Evolutionary conservation across 2,888 invertebrate species (phyloP).

Genomic region (Cheilosia vernalis): DNA sequence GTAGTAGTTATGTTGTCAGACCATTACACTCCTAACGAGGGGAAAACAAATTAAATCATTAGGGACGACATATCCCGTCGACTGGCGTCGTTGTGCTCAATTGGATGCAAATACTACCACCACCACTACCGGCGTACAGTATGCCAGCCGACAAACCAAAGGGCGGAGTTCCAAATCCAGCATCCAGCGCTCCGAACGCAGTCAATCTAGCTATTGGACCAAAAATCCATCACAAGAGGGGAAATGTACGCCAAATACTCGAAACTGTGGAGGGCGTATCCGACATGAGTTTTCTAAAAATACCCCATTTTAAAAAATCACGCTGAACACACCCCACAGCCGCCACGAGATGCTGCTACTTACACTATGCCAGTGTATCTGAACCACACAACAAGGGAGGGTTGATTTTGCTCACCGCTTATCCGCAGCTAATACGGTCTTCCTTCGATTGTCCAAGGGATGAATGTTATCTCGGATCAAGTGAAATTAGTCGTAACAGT

Average conservation of each 20-base stretch:
- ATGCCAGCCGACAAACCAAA: constrained; percentile 4
- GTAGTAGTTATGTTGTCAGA: constrained; percentile 77
- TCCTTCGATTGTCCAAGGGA: constrained; percentile 54
- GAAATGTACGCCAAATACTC: constrained; percentile 22
- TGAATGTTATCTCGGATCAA: constrained; percentile 69
- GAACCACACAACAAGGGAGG: constrained; percentile 59
- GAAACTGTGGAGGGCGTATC: constrained; percentile 25
- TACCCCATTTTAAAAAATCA: constrained; percentile 33
- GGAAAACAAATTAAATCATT: constrained; percentile 83
- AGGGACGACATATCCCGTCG: constrained; percentile 77
- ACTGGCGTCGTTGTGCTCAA: constrained; percentile 64
- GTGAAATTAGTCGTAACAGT: constrained; percentile 69
- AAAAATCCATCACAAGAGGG: constrained; percentile 27
- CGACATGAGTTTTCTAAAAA: constrained; percentile 46
- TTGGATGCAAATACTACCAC: constrained; percentile 71
- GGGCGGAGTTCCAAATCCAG: constrained; percentile 69
- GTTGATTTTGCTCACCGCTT: constrained; percentile 43
- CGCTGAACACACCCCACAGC: constrained; percentile 61
- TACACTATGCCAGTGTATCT: constrained; percentile 50
- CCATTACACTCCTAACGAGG: constrained; percentile 83
- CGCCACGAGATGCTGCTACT: constrained; percentile 14
- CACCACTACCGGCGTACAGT: constrained; percentile 73
- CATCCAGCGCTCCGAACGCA: constrained; percentile 57
- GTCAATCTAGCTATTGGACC: constrained; percentile 55
- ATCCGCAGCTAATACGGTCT: constrained; percentile 27